phyloP scores from a whole-genome alignment of 2,797 vertebrate genomes.

The Mareca strepera region DNA sequence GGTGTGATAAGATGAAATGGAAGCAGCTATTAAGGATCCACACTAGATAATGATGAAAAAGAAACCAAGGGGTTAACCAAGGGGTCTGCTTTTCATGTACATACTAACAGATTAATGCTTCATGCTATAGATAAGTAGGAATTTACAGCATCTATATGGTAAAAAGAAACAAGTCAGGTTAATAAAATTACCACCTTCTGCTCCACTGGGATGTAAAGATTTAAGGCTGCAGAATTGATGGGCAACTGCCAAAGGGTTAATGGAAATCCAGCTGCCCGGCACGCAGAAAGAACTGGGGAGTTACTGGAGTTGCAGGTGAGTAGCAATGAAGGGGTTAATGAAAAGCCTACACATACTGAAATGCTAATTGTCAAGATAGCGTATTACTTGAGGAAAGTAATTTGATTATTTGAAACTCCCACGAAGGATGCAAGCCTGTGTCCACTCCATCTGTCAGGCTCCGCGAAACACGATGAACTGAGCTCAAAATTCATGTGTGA shows the following conservation, averaged over 20 bases:
- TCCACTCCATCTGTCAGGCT: slow-evolving; percentile 46
- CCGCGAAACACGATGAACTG: neutral
- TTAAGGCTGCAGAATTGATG: neutral
- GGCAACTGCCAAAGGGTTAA: neutral
- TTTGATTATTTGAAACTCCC: slow-evolving; percentile 49
- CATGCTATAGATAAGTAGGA: neutral
- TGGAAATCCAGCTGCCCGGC: neutral
- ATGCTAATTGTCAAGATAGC: slow-evolving; percentile 15
- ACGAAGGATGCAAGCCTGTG: slow-evolving; percentile 17
- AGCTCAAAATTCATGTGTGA: slow-evolving; percentile 22
- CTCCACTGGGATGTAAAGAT: neutral
- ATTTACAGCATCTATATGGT: neutral
- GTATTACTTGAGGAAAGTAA: slow-evolving; percentile 42
- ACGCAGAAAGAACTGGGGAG: neutral
- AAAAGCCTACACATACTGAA: neutral
- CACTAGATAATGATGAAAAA: neutral
- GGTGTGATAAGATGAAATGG: neutral
- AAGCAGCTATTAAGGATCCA: neutral
- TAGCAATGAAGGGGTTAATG: slow-evolving; percentile 30
- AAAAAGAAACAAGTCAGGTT: neutral
- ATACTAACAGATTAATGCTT: neutral
- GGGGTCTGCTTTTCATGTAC: neutral
- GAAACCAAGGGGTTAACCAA: slow-evolving; percentile 1
- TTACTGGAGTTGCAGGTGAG: neutral
- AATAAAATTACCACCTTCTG: neutral